Percentiles rank a stretch among this genome's conserved stretches.
phyloP scores from a whole-genome alignment of 2,888 invertebrate genomes.

The Lobophora halterata region DNA sequence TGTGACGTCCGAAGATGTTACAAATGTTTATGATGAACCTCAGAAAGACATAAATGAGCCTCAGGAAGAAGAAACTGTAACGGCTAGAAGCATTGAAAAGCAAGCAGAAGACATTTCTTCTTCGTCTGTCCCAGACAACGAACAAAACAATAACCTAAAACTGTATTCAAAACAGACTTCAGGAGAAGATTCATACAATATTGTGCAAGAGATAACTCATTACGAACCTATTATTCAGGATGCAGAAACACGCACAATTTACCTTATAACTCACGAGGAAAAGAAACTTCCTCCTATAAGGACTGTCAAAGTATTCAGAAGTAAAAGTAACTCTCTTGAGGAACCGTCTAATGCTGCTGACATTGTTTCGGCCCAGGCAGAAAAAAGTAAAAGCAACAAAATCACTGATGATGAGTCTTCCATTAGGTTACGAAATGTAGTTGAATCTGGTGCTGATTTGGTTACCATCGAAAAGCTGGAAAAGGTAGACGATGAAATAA shows the following conservation, averaged over 20 bases:
- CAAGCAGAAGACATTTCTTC: slow-evolving; percentile 24
- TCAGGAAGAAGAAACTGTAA: slow-evolving; percentile 1
- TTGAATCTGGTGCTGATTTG: slow-evolving; percentile 3
- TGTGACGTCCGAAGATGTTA: slow-evolving; percentile 9
- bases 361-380: slow-evolving; percentile 27
- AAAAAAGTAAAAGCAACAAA: slow-evolving; percentile 41
- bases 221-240: slow-evolving; percentile 53
- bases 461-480: not conserved
- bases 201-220: slow-evolving; percentile 56
- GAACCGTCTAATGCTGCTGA: slow-evolving; percentile 40
- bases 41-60: slow-evolving; percentile 11
- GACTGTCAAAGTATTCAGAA: slow-evolving; percentile 78
- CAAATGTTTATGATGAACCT: slow-evolving; percentile 5
- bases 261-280: slow-evolving; percentile 87
- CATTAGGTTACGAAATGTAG: slow-evolving; percentile 35
- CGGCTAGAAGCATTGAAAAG: slow-evolving; percentile 7
- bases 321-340: slow-evolving; percentile 81
- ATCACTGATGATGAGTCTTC: slow-evolving; percentile 49
- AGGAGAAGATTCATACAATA: slow-evolving; percentile 51
- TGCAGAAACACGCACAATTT: slow-evolving; percentile 74
- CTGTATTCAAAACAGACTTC: slow-evolving; percentile 47
- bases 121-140: slow-evolving; percentile 40
- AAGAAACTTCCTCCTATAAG: slow-evolving; percentile 83
- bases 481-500: not conserved
- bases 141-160: slow-evolving; percentile 72